phyloP scores from a whole-genome alignment of 2,888 invertebrate genomes.

The Tupiocoris notatus region DNA sequence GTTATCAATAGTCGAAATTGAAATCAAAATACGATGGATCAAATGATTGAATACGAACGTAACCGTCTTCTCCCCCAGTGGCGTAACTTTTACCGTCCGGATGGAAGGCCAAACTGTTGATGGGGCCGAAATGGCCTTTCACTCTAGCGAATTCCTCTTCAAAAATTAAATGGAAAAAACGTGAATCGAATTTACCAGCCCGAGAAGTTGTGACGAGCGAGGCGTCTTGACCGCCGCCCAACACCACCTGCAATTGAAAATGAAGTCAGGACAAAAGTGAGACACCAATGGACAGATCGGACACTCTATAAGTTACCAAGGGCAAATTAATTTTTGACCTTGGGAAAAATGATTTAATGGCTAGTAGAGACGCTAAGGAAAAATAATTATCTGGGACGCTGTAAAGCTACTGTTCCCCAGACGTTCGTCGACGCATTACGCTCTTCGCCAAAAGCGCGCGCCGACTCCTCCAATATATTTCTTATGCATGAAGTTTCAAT shows the following conservation, averaged over 20 bases:
- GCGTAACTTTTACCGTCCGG: conserved; percentile 96
- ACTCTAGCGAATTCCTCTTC: conserved; percentile 96
- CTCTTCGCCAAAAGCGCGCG: too few relatives aligned
- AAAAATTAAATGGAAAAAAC: conserved; percentile 90
- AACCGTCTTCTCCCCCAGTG: conserved; percentile 98
- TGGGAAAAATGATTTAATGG: too few relatives aligned
- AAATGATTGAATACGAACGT: conserved; percentile 91
- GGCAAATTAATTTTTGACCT: too few relatives aligned
- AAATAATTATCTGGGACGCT: too few relatives aligned
- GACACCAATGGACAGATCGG: too few relatives aligned
- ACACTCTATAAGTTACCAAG: too few relatives aligned
- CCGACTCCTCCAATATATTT: too few relatives aligned
- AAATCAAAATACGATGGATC: conserved; percentile 96
- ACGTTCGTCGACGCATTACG: too few relatives aligned
- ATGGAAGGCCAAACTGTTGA: conserved; percentile 97
- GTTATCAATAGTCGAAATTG: conserved; percentile 77
- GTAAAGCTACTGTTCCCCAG: too few relatives aligned
- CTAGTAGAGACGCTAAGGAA: too few relatives aligned
- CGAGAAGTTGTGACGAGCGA: conserved; percentile 96
- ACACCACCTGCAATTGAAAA: conserved; percentile 76
- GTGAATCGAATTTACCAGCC: conserved; percentile 95
- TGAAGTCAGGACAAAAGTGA: too few relatives aligned
- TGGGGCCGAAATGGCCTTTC: conserved; percentile 99
- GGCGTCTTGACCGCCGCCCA: conserved; percentile 99
- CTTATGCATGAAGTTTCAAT: too few relatives aligned